Percentiles rank a stretch among this genome's conserved stretches.
Evolutionary conservation across 30 jellyfish, hydroid and myxozoan species (phyloP).

Genomic region (Nemopilema nomurai): DNA sequence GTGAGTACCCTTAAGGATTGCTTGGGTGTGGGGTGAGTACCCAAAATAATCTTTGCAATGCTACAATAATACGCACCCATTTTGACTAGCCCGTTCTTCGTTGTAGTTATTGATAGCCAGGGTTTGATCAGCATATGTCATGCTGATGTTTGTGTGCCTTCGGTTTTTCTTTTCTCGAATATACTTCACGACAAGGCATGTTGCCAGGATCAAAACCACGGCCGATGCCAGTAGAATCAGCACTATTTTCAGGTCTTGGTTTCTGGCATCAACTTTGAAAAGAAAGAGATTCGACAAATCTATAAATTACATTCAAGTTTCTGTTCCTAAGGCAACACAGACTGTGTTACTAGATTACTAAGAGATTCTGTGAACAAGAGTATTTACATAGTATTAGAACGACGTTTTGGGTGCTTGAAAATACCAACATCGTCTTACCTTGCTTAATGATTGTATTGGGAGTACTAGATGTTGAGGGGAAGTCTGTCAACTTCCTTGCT

Average conservation of each 20-base stretch:
- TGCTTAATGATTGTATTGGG: too few species aligned
- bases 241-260: conserved; percentile 26
- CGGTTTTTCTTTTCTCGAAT: conserved; percentile 52
- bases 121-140: conserved; percentile 41
- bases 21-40: background rate
- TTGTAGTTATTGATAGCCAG: conserved; percentile 33
- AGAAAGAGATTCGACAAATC: too few species aligned
- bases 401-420: too few species aligned
- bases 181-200: conserved; percentile 24
- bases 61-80: conserved; percentile 16
- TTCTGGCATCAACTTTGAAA: background rate
- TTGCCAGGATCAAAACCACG: conserved; percentile 47
- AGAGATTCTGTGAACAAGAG: too few species aligned
- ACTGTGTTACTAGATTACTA: too few species aligned
- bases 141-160: conserved; percentile 41
- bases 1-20: background rate
- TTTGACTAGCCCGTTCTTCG: conserved; percentile 54
- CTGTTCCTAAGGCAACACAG: too few species aligned
- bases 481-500: too few species aligned
- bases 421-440: too few species aligned
- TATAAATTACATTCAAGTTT: too few species aligned
- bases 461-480: too few species aligned
- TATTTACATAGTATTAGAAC: too few species aligned
- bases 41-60: background rate
- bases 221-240: conserved; percentile 39